Evolutionary conservation across 2,113 vertebrate genomes (phyloP).

Genomic region (Mungos mungo): DNA sequence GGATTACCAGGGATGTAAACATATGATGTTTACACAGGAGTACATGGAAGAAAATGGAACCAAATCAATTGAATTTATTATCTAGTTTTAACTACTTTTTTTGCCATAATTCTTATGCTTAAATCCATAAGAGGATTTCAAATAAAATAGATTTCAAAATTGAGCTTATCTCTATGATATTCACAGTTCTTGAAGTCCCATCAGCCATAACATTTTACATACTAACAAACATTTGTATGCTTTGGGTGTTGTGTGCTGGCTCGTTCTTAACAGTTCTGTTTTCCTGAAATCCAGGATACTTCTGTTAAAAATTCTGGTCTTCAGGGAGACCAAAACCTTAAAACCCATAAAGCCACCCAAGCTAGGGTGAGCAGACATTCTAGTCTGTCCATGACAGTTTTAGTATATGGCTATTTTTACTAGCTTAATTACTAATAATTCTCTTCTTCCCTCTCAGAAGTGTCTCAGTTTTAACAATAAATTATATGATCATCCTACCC

Average conservation of each 20-base stretch:
- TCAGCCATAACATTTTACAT: not conserved
- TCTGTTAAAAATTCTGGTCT: not conserved
- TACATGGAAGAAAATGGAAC: constrained; percentile 70
- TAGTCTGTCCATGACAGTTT: not conserved
- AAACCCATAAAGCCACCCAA: not conserved
- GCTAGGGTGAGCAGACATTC: not conserved
- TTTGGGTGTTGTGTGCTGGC: not conserved
- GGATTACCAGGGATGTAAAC: constrained; percentile 77
- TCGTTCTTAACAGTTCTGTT: not conserved
- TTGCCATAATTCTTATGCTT: constrained; percentile 69
- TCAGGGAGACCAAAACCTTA: not conserved
- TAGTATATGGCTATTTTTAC: not conserved
- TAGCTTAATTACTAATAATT: constrained; percentile 21
- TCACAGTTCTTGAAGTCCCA: constrained; percentile 49
- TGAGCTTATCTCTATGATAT: constrained; percentile 38
- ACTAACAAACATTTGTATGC: not conserved
- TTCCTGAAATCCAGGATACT: not conserved
- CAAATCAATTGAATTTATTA: constrained; percentile 78
- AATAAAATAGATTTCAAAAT: constrained; percentile 73
- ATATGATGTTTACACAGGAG: constrained; percentile 63
- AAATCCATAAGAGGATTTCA: constrained; percentile 77
- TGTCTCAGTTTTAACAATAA: constrained; percentile 17
- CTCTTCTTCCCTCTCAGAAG: not conserved
- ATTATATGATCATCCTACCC: not conserved
- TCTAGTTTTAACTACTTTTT: constrained; percentile 73